Percentiles rank a stretch among this genome's conserved stretches.
These are phyloP conservation scores for Styela plicata DNA, from an alignment of 23 tunicate genomes.

Conservation along the genomic window DNA sequence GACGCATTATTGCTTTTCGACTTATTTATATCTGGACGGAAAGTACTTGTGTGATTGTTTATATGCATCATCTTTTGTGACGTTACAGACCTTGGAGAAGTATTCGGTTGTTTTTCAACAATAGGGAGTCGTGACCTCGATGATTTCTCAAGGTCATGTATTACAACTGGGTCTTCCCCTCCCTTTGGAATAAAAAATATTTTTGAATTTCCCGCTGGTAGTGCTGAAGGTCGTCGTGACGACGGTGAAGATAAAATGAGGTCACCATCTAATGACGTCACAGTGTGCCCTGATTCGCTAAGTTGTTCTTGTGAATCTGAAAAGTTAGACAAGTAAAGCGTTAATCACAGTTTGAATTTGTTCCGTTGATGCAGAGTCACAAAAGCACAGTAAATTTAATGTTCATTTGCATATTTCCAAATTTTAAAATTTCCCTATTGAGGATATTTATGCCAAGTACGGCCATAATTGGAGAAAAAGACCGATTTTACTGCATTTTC, in stretches of 20 bases:
- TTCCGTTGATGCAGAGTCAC: no score
- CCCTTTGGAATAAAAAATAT: background rate
- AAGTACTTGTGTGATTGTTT: no score
- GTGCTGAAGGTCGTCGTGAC: background rate
- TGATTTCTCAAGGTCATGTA: background rate
- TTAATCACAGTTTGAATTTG: no score
- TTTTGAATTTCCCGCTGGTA: background rate
- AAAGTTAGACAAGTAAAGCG: no score
- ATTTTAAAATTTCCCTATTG: no score
- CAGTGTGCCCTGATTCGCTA: conserved; percentile 8
- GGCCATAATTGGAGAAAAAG: no score
- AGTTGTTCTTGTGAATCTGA: conserved; percentile 7
- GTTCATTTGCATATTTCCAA: no score
- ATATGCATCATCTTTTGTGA: background rate
- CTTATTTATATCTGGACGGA: no score
- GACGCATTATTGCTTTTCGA: no score
- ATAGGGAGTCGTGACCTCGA: background rate
- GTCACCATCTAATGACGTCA: conserved; percentile 14
- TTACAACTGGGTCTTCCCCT: background rate
- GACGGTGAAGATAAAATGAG: background rate
- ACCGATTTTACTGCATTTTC: no score
- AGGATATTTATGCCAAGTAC: no score
- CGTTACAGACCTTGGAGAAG: background rate
- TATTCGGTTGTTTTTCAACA: background rate
- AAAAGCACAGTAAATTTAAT: no score